A percentile compares a stretch with the other conserved stretches of the same genome.
These are phyloP conservation scores for Centropus bengalensis DNA, from an alignment of 2,113 vertebrate genomes.

Conservation along the genomic window DNA sequence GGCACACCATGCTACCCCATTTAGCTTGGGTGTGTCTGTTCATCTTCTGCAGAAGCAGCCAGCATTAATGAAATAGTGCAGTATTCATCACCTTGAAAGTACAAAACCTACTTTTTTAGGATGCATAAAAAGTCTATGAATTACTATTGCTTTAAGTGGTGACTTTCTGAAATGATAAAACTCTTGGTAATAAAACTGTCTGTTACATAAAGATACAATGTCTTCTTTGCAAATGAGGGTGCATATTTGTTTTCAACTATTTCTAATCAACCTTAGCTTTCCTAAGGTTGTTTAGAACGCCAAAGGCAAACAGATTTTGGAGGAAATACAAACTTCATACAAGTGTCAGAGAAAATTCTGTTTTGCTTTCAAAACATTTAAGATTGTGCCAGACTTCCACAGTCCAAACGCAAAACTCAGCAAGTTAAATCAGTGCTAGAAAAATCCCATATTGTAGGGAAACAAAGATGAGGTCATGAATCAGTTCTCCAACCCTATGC, in stretches of 20 bases:
- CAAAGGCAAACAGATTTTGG: neutral
- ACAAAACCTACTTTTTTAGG: neutral
- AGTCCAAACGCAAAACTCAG: neutral
- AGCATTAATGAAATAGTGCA: neutral
- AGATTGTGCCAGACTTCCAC: neutral
- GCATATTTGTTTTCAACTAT: neutral
- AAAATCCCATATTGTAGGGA: rapidly evolving
- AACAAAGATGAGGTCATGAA: neutral
- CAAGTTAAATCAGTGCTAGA: neutral
- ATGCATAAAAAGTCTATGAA: neutral
- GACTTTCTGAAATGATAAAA: neutral
- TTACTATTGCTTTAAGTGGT: neutral
- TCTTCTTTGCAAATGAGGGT: neutral
- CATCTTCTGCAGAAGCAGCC: neutral
- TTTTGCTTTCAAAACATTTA: neutral
- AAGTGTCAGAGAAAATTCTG: neutral
- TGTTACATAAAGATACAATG: neutral
- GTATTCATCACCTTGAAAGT: neutral
- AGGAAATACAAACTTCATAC: neutral
- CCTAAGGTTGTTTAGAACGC: neutral
- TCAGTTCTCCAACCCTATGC: neutral
- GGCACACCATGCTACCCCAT: neutral
- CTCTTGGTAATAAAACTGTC: neutral
- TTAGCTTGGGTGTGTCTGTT: neutral
- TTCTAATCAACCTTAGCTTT: neutral